Base-by-base conservation (phyloP, 2,888 invertebrate species). In the Andrena trimmerana region DNA sequence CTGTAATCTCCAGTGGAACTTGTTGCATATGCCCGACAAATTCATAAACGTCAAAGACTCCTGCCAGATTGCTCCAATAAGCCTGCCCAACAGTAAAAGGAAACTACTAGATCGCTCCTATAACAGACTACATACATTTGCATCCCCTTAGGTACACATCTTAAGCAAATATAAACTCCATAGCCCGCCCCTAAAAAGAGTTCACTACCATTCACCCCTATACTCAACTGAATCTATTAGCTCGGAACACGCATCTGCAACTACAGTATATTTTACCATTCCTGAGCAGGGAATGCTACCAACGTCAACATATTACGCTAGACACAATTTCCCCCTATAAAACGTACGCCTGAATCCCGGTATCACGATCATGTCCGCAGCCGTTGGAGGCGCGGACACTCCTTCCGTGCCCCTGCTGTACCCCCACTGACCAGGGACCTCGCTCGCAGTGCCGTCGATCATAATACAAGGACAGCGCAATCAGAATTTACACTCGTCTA, bases 401-500 rank as follows among this genome's bases (percentile, higher is more conserved):
- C 16, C 42, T 60, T 60, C 62, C 78, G 48, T 29, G 20, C 13
- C 8, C 16, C 24, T 42, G 33, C 13, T 10, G 20, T n/a, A 20
- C 65, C 48, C 33, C 33, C 33, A 27, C 42, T 59, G 36, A 69
- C 27, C 52, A 8, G 13, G 52, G 13, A 20, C 52, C 78, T 54
- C 60, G 36, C n/a, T 20, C 8, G n/a, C 59, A 73, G 52, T 80
- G 66, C 71, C 76, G 63, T 81, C 71, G 67, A 76, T 77, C 81
- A 77, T 77, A 83, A 80, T 70, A 62, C 62, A 70, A 31, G 62
- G 73, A 65, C 63, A 62, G 36, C 48, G 77, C 70, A 78, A 81
- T 82, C 78, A 71, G 71, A 83, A 83, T 75, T 84, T 83, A 75
- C 78, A 77, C 73, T 84, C 78, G 67, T 68, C 73, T 57, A 83